These are phyloP conservation scores for Neodiprion pinetum DNA, from an alignment of 1,140 invertebrate species.

Conservation along the genomic window DNA sequence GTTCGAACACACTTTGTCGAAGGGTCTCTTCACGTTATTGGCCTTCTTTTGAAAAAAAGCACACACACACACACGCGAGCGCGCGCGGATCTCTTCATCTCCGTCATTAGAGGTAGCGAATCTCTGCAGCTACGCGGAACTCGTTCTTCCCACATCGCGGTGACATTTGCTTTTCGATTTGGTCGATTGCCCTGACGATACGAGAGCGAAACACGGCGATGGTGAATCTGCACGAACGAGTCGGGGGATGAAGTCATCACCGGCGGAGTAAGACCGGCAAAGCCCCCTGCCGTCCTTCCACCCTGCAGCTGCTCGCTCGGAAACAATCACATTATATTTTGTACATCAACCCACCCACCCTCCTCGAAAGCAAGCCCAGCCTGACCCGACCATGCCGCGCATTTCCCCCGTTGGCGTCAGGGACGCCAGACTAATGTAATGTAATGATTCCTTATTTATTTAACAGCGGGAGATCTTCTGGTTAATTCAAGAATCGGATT, in stretches of 20 bases:
- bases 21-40: background rate
- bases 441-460: conserved; percentile 58
- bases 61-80: no score
- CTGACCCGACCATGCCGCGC: conserved; percentile 15
- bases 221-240: conserved; percentile 22
- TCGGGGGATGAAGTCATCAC: conserved; percentile 57
- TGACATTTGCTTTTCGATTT: conserved; percentile 23
- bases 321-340: conserved; percentile 62
- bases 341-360: conserved; percentile 40
- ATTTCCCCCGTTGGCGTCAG: background rate
- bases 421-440: conserved; percentile 42
- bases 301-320: conserved; percentile 46
- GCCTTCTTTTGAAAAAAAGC: no score
- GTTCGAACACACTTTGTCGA: background rate
- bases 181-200: conserved; percentile 13
- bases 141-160: background rate
- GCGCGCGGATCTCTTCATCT: no score
- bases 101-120: no score
- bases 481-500: conserved; percentile 12
- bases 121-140: no score
- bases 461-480: conserved; percentile 33
- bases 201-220: conserved; percentile 16
- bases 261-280: conserved; percentile 22
- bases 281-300: conserved; percentile 34
- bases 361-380: conserved; percentile 24